Conservation (phyloP, 2,113 vertebrate genomes). For the Pteruthius melanotis region DNA sequence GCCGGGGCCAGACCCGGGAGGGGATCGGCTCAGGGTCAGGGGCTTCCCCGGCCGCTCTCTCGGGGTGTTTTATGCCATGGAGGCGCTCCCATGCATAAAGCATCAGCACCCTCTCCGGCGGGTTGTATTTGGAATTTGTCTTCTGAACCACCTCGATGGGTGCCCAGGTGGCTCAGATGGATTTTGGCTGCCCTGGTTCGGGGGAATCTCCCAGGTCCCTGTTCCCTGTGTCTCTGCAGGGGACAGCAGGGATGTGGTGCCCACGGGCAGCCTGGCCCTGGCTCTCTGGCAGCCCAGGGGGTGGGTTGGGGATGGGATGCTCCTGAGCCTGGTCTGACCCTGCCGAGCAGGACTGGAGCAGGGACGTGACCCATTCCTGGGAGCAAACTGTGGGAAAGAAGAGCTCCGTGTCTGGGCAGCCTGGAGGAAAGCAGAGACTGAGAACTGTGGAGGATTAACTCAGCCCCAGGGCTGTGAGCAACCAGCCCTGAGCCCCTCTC, state of each 20-base stretch:
- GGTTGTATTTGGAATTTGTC: background rate
- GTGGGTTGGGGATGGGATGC: background rate
- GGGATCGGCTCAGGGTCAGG: accelerated
- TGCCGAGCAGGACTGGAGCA: background rate
- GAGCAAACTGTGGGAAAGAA: background rate
- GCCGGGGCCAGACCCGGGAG: background rate
- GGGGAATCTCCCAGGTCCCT: background rate
- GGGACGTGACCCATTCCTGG: accelerated
- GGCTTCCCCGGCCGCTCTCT: background rate
- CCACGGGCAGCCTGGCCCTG: background rate
- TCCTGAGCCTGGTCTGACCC: background rate
- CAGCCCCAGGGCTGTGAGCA: background rate
- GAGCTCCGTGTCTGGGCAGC: background rate
- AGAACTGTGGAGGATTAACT: background rate
- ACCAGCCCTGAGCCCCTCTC: background rate
- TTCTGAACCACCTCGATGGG: background rate
- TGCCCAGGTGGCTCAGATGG: background rate
- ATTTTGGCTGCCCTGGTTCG: background rate
- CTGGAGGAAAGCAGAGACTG: background rate
- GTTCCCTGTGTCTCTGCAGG: background rate
- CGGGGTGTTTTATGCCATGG: background rate
- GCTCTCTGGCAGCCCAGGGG: background rate
- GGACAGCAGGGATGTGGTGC: background rate
- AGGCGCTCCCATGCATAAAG: background rate
- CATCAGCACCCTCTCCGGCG: background rate